Base-by-base conservation (phyloP, 2,113 vertebrate genomes). In the Otocyon megalotis region DNA sequence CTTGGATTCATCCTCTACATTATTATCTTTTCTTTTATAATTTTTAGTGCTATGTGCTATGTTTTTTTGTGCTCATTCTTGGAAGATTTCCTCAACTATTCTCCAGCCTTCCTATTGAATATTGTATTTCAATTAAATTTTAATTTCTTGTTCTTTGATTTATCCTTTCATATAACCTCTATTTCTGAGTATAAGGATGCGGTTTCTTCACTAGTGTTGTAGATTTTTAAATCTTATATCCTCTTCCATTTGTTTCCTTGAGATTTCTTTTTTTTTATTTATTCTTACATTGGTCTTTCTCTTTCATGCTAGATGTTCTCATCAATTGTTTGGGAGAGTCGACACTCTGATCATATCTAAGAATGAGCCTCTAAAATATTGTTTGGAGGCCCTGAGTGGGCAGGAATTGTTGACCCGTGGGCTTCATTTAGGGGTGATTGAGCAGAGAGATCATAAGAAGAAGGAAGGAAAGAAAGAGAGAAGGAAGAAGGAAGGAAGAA, bases 141-240 rank as follows among this genome's bases (percentile, higher is more conserved):
- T 88, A 30, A 93, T 79, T 60, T 67, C 28, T 81, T 79, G 7
- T 83, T 97, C 43, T 97, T 97, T 93, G 26, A 72, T 60, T 82
- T 28, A 79, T 20, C 67, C 48, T 63, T 86, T 81, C 82, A 56
- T 0, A 20, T 58, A 71, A 77, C 16, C 15, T 96, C 9, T 71
- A 43, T 62, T 74, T 92, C 63, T 96, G n/a, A 53, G 24, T 50
- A 72, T 81, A 35, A 88, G 26, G 19, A 62, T 50, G 32, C 0
- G 54, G 5, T 50, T 79, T 81, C n/a, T 89, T 93, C 4, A 65
- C 50, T 54, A 37, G 17, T 6, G 24, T 32, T 88, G 2, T 89
- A 81, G 53, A 32, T 60, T 88, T 93, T 19, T 28, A 94, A 77
- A 93, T 90, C 35, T 80, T 74, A 50, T 30, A 26, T 71, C 12